Conservation (phyloP, 2,797 vertebrate species). For the Antrozous pallidus region DNA sequence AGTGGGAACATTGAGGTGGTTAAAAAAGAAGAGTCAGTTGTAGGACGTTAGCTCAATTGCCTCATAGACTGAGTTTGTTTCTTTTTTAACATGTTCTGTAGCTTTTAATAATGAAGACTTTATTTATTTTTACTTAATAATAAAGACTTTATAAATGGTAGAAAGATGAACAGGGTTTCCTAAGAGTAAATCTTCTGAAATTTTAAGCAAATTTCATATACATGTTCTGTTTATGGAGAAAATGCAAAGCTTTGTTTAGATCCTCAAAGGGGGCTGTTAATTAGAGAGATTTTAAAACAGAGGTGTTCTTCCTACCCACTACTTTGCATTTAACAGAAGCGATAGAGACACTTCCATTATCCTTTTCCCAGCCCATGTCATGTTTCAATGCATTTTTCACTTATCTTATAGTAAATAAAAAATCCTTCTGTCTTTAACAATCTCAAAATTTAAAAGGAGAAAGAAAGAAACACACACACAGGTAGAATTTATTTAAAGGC, state of each 20-base stretch:
- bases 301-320: background rate
- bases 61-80: background rate
- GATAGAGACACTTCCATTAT: background rate
- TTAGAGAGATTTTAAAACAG: background rate
- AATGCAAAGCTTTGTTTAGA: background rate
- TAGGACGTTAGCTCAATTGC: background rate
- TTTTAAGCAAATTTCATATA: background rate
- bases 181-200: background rate
- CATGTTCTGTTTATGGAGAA: background rate
- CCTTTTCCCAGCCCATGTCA: background rate
- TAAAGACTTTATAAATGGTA: background rate
- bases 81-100: background rate
- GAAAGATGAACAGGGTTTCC: background rate
- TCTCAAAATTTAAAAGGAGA: background rate
- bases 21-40: background rate
- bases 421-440: background rate
- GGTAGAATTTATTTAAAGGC: background rate
- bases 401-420: background rate
- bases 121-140: background rate
- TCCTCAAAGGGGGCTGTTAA: background rate
- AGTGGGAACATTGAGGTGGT: background rate
- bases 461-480: background rate
- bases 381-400: background rate
- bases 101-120: conserved; percentile 14
- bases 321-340: background rate